These are phyloP conservation scores for Lerema accius DNA, from an alignment of 1,140 invertebrate species.

Conservation along the genomic window DNA sequence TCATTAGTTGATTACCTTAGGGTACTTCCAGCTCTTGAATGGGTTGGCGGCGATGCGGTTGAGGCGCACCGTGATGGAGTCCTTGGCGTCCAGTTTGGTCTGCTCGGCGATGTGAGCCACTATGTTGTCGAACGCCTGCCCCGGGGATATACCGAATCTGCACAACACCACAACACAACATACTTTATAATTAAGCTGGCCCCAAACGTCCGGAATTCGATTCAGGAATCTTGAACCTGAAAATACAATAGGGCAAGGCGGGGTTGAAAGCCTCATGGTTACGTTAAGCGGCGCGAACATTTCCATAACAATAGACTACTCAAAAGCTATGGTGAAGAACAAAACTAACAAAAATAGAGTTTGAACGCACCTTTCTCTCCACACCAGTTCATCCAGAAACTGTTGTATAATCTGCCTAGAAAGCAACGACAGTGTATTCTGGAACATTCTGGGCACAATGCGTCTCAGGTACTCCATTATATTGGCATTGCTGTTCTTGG, in stretches of 20 bases:
- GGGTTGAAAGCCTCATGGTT: no score
- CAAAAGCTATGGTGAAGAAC: no score
- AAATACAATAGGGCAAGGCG: no score
- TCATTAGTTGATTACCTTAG: no score
- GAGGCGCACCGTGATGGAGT: conserved; percentile 83
- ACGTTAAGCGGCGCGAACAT: no score
- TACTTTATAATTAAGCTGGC: no score
- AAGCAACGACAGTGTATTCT: conserved; percentile 92
- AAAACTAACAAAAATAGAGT: no score
- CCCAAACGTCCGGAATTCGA: no score
- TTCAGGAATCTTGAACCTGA: no score
- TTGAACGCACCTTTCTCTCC: conserved; percentile 83
- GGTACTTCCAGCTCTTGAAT: conserved; percentile 90
- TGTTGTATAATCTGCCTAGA: conserved; percentile 94
- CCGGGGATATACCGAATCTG: conserved; percentile 88
- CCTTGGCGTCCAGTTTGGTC: conserved; percentile 83
- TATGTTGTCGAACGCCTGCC: conserved; percentile 92
- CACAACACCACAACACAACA: neutral
- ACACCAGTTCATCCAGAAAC: conserved; percentile 94
- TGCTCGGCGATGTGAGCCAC: conserved; percentile 90
- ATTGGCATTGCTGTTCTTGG: conserved; percentile 86
- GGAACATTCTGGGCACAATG: conserved; percentile 94
- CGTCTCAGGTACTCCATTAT: conserved; percentile 94
- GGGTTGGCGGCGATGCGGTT: conserved; percentile 89
- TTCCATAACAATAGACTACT: no score